Evolutionary conservation across 1,140 invertebrate genomes (phyloP).

Genomic region (Ceratitis capitata): DNA sequence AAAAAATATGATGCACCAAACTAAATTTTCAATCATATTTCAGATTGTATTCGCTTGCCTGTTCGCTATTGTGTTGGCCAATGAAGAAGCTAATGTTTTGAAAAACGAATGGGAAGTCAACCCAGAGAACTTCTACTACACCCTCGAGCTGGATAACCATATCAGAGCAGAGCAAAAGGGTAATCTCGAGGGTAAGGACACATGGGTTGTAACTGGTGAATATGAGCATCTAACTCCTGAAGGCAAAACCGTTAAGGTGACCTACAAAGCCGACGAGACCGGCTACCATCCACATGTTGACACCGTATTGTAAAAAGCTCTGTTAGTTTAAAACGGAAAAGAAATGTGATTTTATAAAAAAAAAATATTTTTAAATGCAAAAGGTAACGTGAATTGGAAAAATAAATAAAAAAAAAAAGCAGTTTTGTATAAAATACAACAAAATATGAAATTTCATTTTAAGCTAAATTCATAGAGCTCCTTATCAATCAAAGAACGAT

Average conservation of each 20-base stretch:
- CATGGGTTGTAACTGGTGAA: conserved; percentile 66
- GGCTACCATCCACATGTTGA: conserved; percentile 76
- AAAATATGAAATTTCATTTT: not conserved
- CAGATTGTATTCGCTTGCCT: conserved; percentile 42
- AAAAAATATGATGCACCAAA: no score
- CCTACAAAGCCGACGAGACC: conserved; percentile 71
- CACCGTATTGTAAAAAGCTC: conserved; percentile 65
- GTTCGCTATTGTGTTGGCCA: conserved; percentile 38
- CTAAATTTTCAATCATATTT: no score
- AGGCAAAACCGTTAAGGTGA: conserved; percentile 58
- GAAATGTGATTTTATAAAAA: conserved; percentile 54
- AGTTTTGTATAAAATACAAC: not conserved
- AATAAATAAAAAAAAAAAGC: not conserved
- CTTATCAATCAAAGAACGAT: no score
- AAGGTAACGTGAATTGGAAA: not conserved
- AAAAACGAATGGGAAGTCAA: conserved; percentile 48
- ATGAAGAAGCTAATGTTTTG: conserved; percentile 47
- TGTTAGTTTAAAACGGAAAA: conserved; percentile 44
- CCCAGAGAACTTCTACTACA: conserved; percentile 47
- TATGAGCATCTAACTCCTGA: conserved; percentile 81
- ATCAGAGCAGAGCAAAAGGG: conserved; percentile 41
- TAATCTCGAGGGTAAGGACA: conserved; percentile 4
- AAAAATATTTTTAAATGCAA: conserved; percentile 48
- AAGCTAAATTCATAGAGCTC: no score
- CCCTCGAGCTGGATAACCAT: conserved; percentile 44